Conservation (phyloP, 2,113 vertebrate species). For the Aplodontia rufa region DNA sequence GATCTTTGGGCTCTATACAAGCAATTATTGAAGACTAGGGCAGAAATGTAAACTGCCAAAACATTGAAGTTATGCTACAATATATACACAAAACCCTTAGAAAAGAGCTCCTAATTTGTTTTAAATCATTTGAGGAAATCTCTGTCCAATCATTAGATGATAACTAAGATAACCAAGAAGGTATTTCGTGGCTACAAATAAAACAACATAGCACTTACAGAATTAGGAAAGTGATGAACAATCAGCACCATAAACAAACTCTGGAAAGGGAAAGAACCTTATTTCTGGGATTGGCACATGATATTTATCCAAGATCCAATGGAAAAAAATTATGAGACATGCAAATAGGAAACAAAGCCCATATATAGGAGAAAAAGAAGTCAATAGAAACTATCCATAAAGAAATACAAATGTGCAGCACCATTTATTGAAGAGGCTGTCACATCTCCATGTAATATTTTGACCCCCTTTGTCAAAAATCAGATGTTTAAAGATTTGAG, state of each 20-base stretch:
- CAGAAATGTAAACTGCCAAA: neutral
- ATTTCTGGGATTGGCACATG: neutral
- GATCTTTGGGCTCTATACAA: neutral
- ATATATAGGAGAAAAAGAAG: neutral
- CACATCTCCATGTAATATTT: too few relatives aligned
- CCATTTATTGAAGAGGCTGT: too few relatives aligned
- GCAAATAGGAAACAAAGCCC: neutral
- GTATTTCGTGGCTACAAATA: neutral
- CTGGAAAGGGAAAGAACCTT: neutral
- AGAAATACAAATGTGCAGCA: too few relatives aligned
- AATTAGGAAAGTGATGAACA: neutral
- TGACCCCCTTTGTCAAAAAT: too few relatives aligned
- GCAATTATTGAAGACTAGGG: neutral
- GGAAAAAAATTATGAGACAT: neutral
- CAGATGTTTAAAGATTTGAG: too few relatives aligned
- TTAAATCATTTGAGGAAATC: neutral
- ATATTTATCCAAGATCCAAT: neutral
- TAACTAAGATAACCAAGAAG: neutral
- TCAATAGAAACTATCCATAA: neutral
- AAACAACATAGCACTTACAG: neutral
- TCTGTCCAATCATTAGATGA: neutral
- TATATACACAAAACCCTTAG: neutral
- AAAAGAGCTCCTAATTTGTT: neutral
- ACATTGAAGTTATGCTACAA: neutral
- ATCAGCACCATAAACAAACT: neutral